These are phyloP conservation scores for Pseudococcus jackbeardsleyi DNA, from an alignment of 2,888 invertebrate species.

Conservation along the genomic window DNA sequence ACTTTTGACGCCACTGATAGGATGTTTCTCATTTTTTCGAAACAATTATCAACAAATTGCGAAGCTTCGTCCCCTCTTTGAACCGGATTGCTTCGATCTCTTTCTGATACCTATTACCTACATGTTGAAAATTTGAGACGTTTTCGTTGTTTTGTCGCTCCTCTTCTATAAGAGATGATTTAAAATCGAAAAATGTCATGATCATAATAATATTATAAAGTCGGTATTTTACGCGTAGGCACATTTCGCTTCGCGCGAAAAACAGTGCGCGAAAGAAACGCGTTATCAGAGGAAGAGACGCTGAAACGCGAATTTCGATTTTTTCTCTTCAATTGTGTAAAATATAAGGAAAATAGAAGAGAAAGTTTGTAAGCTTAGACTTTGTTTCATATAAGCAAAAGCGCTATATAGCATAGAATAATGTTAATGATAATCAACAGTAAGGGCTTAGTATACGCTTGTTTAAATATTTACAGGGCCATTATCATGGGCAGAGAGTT, in stretches of 20 bases:
- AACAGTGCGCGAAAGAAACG: neutral
- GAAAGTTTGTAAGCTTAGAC: conserved; percentile 60
- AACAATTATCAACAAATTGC: too few relatives aligned
- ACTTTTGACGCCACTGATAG: too few relatives aligned
- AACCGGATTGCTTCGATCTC: too few relatives aligned
- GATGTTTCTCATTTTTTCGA: too few relatives aligned
- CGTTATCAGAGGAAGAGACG: neutral
- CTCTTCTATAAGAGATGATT: too few relatives aligned
- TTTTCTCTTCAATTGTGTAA: conserved; percentile 53
- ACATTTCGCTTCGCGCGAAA: neutral
- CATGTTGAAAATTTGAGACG: too few relatives aligned
- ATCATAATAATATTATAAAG: conserved; percentile 8
- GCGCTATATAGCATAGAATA: conserved; percentile 65
- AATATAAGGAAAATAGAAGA: conserved; percentile 51
- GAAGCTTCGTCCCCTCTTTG: too few relatives aligned
- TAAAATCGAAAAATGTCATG: too few relatives aligned
- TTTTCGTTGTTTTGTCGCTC: too few relatives aligned
- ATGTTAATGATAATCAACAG: conserved; percentile 65
- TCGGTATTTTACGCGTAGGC: neutral
- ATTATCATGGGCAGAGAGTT: conserved; percentile 65
- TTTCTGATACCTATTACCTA: too few relatives aligned
- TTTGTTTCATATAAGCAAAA: conserved; percentile 59
- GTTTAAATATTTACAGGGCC: conserved; percentile 65
- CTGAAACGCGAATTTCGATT: neutral
- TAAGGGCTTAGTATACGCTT: conserved; percentile 65